phyloP scores from a whole-genome alignment of 1,140 invertebrate species.

The Aphaenogaster floridana region DNA sequence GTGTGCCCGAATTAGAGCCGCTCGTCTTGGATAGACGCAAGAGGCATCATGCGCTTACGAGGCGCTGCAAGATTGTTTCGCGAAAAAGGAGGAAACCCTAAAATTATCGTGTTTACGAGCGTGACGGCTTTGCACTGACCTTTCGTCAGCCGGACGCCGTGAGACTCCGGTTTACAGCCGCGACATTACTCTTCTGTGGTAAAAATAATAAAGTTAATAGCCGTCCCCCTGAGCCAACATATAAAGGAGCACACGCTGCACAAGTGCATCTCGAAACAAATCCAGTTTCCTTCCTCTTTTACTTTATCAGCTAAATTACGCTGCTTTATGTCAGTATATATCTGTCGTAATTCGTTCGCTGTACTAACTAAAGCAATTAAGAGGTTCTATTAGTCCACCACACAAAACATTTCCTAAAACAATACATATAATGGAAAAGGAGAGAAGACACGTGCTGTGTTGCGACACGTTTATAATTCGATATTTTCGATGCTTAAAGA shows the following conservation, averaged over 20 bases:
- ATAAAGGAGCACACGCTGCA: not conserved
- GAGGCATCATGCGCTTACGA: not conserved
- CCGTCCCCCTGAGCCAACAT: not conserved
- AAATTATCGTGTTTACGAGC: conserved; percentile 54
- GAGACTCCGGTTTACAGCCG: conserved; percentile 31
- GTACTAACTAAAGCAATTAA: not conserved
- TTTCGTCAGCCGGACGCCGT: not conserved
- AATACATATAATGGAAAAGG: not conserved
- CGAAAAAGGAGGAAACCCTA: conserved; percentile 26
- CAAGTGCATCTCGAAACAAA: conserved; percentile 5
- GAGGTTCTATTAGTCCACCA: not conserved
- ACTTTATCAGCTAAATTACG: not conserved
- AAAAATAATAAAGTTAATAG: conserved; percentile 54
- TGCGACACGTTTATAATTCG: conserved; percentile 5
- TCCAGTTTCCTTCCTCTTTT: not conserved
- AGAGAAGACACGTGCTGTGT: not conserved
- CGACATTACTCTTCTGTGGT: conserved; percentile 9
- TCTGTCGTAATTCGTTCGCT: not conserved
- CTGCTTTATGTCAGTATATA: not conserved
- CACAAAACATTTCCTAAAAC: not conserved
- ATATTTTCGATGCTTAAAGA: not conserved
- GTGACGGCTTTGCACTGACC: conserved; percentile 20
- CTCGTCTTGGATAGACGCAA: not conserved
- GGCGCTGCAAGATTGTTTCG: not conserved
- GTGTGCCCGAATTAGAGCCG: conserved; percentile 10